Conservation (phyloP, 2,888 invertebrate genomes). For the Latrodectus elegans region DNA sequence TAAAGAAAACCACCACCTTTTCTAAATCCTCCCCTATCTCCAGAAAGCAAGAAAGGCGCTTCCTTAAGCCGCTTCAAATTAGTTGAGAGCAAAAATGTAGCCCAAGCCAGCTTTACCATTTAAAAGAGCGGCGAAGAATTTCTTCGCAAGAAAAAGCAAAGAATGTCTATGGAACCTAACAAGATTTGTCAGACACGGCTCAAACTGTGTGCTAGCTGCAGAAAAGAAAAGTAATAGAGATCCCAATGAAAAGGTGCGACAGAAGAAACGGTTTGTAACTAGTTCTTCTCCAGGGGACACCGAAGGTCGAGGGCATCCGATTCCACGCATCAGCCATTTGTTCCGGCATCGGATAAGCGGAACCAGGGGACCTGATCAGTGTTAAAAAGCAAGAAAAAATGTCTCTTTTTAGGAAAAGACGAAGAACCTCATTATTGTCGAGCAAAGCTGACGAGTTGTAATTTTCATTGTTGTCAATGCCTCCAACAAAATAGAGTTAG, state of each 20-base stretch:
- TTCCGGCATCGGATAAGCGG: conserved; percentile 31
- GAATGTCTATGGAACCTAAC: conserved; percentile 46
- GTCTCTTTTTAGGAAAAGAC: conserved; percentile 18
- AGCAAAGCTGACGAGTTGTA: conserved; percentile 68
- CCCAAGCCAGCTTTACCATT: conserved; percentile 45
- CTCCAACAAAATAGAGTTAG: conserved; percentile 62
- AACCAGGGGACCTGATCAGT: conserved; percentile 32
- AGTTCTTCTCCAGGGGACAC: conserved; percentile 56
- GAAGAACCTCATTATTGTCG: conserved; percentile 64
- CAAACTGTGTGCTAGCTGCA: conserved; percentile 26
- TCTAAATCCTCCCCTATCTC: conserved; percentile 64
- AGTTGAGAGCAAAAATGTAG: conserved; percentile 66
- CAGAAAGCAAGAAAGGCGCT: conserved; percentile 44
- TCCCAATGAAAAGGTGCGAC: conserved; percentile 66
- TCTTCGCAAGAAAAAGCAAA: conserved; percentile 37
- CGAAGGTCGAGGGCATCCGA: conserved; percentile 30
- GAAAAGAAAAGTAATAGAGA: conserved; percentile 57
- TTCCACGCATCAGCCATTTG: conserved; percentile 68
- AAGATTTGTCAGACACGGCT: conserved; percentile 67
- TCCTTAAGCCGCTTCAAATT: conserved; percentile 68
- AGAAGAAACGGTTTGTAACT: conserved; percentile 63
- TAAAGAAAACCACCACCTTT: conserved; percentile 43
- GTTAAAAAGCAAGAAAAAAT: conserved; percentile 29
- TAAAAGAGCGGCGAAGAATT: conserved; percentile 49
- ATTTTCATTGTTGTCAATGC: conserved; percentile 67